phyloP scores from a whole-genome alignment of 2,797 vertebrate species.

The Mus spretus region DNA sequence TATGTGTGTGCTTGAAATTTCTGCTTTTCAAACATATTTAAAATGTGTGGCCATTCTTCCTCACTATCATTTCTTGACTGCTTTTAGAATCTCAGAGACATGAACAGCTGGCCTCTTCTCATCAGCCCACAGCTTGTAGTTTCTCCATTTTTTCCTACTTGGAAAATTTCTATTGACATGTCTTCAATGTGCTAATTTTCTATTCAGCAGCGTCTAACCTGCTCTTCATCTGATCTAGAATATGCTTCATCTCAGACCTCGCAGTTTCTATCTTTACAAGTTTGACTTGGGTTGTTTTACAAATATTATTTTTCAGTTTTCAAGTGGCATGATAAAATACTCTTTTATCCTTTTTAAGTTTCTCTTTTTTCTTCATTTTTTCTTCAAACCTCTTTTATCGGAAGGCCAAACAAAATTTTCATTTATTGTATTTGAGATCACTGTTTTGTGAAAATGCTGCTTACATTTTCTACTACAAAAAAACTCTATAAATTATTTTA shows the following conservation, averaged over 20 bases:
- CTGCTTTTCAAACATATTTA: slow-evolving; percentile 64
- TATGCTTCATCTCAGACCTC: slow-evolving; percentile 7
- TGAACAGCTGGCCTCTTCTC: background rate
- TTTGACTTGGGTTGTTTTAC: slow-evolving; percentile 40
- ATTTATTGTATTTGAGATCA: slow-evolving; percentile 94
- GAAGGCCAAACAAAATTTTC: slow-evolving; percentile 94
- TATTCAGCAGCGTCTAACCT: slow-evolving; percentile 23
- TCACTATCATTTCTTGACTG: background rate
- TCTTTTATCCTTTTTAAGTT: background rate
- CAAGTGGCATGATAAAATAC: slow-evolving; percentile 13
- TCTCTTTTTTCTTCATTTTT: slow-evolving; percentile 23
- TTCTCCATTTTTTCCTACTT: slow-evolving; percentile 17
- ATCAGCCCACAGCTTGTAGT: background rate
- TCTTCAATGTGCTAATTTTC: slow-evolving; percentile 53
- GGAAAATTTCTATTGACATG: slow-evolving; percentile 28
- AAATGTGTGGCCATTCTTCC: background rate
- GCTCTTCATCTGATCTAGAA: slow-evolving; percentile 15
- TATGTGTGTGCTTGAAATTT: slow-evolving; percentile 44
- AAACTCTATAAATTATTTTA: slow-evolving; percentile 93
- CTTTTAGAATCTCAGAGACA: background rate
- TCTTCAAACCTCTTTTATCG: slow-evolving; percentile 92
- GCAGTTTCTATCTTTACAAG: slow-evolving; percentile 57
- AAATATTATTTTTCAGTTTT: slow-evolving; percentile 2
- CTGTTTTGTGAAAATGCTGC: slow-evolving; percentile 96
- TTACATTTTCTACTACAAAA: slow-evolving; percentile 95